Conservation (phyloP, 2,113 vertebrate genomes). For the Petaurus breviceps region DNA sequence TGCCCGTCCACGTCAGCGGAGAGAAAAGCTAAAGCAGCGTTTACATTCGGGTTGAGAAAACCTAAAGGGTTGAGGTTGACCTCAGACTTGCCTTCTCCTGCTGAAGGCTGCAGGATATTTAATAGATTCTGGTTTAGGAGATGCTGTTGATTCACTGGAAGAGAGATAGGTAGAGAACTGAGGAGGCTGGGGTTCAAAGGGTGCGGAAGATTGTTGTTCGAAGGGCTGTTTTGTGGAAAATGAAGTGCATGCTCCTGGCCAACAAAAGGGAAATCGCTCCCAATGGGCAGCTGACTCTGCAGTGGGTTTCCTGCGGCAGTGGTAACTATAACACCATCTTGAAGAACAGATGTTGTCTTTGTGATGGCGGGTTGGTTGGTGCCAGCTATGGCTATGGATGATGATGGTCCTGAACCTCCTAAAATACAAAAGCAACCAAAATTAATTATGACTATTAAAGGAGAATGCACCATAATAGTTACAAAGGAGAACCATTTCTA, state of each 20-base stretch:
- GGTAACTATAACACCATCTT: constrained; percentile 89
- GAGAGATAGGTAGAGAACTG: constrained; percentile 87
- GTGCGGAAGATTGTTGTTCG: constrained; percentile 86
- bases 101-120: constrained; percentile 89
- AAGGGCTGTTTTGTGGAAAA: constrained; percentile 86
- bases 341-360: constrained; percentile 89
- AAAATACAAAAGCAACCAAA: constrained; percentile 27
- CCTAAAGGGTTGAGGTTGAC: constrained; percentile 88
- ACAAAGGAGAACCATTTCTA: neutral
- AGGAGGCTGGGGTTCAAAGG: constrained; percentile 88
- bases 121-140: constrained; percentile 91
- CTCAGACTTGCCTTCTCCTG: constrained; percentile 90
- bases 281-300: constrained; percentile 86
- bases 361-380: constrained; percentile 88
- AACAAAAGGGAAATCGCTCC: constrained; percentile 85
- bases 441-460: constrained; percentile 14
- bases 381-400: constrained; percentile 88
- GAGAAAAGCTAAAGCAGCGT: constrained; percentile 87
- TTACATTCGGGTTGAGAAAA: constrained; percentile 88
- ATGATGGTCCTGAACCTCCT: constrained; percentile 83
- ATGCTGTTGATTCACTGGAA: constrained; percentile 90
- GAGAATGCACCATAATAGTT: neutral
- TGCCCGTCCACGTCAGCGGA: constrained; percentile 87
- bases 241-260: constrained; percentile 87
- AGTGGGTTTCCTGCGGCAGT: constrained; percentile 86